Evolutionary conservation across 2,113 vertebrate genomes (phyloP).

Genomic region (Callorhinus ursinus): DNA sequence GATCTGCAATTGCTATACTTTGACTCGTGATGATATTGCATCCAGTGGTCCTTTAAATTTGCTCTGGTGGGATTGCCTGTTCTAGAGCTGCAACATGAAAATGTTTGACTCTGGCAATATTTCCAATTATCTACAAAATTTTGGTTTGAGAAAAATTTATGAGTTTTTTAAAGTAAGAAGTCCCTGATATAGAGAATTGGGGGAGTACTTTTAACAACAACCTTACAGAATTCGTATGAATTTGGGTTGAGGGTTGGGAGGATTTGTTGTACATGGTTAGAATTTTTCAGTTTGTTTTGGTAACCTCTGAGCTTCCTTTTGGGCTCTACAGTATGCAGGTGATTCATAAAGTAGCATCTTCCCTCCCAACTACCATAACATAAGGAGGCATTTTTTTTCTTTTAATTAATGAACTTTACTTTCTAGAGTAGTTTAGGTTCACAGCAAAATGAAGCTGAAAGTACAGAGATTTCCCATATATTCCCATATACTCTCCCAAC

Average conservation of each 20-base stretch:
- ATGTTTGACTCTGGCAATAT: neutral
- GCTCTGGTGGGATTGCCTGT: neutral
- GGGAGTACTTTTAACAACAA: neutral
- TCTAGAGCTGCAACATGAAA: neutral
- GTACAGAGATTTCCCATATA: neutral
- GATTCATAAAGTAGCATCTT: neutral
- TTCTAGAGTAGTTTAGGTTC: neutral
- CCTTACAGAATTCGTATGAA: neutral
- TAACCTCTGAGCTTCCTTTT: neutral
- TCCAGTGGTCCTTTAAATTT: neutral
- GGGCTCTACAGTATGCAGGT: neutral
- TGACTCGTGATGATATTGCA: no score
- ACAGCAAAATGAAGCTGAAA: neutral
- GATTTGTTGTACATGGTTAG: neutral
- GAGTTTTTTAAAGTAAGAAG: neutral
- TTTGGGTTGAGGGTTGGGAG: neutral
- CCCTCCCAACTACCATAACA: neutral
- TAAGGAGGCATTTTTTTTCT: neutral
- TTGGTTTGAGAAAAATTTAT: neutral
- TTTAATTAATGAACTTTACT: neutral
- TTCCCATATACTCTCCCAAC: neutral
- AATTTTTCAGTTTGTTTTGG: neutral
- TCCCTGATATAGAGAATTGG: neutral
- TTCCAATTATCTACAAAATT: neutral
- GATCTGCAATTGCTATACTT: neutral